These are phyloP conservation scores for Athripsodes cinereus DNA, from an alignment of 2,888 invertebrate species.

Conservation along the genomic window DNA sequence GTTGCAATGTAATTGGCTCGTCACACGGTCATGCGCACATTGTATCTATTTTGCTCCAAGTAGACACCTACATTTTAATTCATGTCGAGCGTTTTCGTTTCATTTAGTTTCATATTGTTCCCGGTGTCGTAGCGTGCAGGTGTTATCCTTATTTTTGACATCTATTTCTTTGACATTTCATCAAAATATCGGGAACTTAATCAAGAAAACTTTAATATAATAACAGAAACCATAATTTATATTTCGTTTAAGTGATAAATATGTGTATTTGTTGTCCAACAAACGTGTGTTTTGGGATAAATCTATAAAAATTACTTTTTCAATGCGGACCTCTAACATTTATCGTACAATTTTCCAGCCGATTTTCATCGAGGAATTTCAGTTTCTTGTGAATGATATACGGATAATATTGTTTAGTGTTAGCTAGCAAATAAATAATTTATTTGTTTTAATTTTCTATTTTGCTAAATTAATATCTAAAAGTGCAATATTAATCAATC, in stretches of 20 bases:
- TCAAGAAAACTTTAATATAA: background rate
- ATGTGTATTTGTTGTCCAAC: background rate
- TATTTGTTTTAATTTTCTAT: too few relatives aligned
- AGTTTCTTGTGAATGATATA: conserved; percentile 11
- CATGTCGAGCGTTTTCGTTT: background rate
- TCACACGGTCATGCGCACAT: background rate
- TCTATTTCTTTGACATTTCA: background rate
- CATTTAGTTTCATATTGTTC: background rate
- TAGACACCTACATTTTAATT: background rate
- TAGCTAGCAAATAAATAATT: background rate
- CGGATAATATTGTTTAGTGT: background rate
- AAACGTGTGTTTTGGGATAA: background rate
- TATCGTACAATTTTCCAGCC: conserved; percentile 1
- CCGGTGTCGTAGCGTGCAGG: background rate
- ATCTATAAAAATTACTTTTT: background rate
- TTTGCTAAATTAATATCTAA: too few relatives aligned
- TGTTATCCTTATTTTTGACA: background rate
- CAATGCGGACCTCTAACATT: background rate
- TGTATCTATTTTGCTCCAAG: background rate
- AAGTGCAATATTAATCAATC: too few relatives aligned
- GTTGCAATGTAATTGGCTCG: background rate
- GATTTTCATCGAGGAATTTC: conserved; percentile 12
- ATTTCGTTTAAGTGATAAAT: background rate
- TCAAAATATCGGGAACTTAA: too few relatives aligned
- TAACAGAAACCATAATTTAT: background rate